Evolutionary conservation across 2,888 invertebrate genomes (phyloP).

Genomic region (Euphydryas editha): DNA sequence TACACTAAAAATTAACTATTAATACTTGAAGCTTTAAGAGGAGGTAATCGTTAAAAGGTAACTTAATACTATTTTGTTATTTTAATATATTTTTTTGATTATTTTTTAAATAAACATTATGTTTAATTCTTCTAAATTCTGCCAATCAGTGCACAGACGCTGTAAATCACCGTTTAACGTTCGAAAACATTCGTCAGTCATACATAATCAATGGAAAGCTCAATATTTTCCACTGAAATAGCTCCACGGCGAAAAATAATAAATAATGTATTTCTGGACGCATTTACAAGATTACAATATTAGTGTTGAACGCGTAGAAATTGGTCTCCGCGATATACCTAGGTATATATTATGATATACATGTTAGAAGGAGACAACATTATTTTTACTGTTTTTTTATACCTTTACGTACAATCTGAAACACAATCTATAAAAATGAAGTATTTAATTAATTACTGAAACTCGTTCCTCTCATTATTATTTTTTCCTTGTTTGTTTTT

Average conservation of each 20-base stretch:
- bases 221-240: conserved; percentile 78
- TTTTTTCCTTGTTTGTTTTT: too few species aligned
- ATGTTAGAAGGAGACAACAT: conserved; percentile 2
- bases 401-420: neutral
- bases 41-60: too few species aligned
- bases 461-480: too few species aligned
- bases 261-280: conserved; percentile 76
- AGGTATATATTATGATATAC: too few species aligned
- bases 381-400: neutral
- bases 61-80: too few species aligned
- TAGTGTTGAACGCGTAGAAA: conserved; percentile 53
- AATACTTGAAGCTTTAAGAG: too few species aligned
- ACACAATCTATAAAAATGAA: too few species aligned
- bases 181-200: conserved; percentile 49
- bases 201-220: conserved; percentile 69
- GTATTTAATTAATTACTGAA: too few species aligned
- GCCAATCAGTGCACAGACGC: neutral
- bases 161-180: conserved; percentile 14
- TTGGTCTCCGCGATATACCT: conserved; percentile 8
- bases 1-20: too few species aligned
- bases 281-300: conserved; percentile 82
- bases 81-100: too few species aligned
- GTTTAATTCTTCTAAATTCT: neutral
- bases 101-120: too few species aligned
- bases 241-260: conserved; percentile 63